Evolutionary conservation across 2,888 invertebrate genomes (phyloP).

Genomic region (Euclidia mi): DNA sequence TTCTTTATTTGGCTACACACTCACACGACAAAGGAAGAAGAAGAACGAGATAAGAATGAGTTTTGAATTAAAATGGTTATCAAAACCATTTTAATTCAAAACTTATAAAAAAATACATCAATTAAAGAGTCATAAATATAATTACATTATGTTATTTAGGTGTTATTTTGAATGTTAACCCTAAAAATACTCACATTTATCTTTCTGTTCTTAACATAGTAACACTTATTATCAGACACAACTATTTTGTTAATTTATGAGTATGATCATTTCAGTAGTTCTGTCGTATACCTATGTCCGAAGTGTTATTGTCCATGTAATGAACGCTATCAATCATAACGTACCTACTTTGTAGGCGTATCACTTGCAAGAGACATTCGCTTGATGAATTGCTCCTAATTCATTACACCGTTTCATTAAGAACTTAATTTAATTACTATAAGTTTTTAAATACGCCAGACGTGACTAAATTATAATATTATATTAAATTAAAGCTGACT

Average conservation of each 20-base stretch:
- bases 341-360: slow-evolving; percentile 58
- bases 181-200: no score
- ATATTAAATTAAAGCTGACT: neutral
- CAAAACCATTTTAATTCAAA: no score
- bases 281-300: slow-evolving; percentile 7
- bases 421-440: slow-evolving; percentile 23
- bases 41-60: no score
- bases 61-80: no score
- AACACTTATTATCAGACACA: no score
- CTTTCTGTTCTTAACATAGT: no score
- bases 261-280: neutral
- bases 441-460: slow-evolving; percentile 12
- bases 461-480: slow-evolving; percentile 1
- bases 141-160: no score
- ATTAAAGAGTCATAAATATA: no score
- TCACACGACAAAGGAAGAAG: no score
- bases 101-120: no score
- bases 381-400: slow-evolving; percentile 65
- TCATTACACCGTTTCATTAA: slow-evolving; percentile 26
- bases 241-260: neutral
- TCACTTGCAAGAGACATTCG: slow-evolving; percentile 60
- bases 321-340: slow-evolving; percentile 69
- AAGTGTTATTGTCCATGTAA: slow-evolving; percentile 49
- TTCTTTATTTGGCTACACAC: no score
- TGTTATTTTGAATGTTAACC: no score